A percentile compares a stretch with the other conserved stretches of the same genome.
phyloP scores from a whole-genome alignment of 1,140 invertebrate species.

The Tyrophagus putrescentiae region DNA sequence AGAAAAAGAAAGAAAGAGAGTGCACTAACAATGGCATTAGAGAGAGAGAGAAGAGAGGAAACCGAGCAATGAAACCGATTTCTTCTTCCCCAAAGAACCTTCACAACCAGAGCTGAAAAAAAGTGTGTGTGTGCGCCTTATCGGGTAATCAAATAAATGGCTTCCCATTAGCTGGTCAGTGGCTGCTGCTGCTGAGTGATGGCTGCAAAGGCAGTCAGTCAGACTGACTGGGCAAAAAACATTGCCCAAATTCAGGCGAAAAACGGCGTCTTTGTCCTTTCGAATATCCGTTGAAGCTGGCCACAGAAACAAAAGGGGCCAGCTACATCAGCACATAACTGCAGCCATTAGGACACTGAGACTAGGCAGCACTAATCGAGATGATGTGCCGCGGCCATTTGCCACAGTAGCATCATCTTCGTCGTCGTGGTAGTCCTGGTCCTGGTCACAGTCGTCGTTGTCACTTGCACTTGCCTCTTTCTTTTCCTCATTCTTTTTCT shows the following conservation, averaged over 20 bases:
- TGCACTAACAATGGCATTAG: neutral
- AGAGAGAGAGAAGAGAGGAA: neutral
- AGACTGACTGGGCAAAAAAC: neutral
- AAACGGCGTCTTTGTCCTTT: neutral
- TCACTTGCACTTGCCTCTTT: no score
- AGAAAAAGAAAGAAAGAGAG: no score
- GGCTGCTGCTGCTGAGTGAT: no score
- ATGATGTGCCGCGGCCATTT: no score
- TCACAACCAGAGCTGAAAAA: neutral
- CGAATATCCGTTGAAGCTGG: neutral
- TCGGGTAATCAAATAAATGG: conserved; percentile 11
- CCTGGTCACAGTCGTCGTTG: no score
- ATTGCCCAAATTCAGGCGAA: neutral
- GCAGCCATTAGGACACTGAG: no score
- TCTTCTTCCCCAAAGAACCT: neutral
- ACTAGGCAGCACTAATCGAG: no score
- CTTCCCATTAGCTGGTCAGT: neutral
- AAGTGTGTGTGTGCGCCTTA: neutral
- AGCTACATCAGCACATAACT: neutral
- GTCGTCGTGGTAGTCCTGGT: no score
- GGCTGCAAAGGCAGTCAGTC: no score
- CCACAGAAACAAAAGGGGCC: no score
- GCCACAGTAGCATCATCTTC: no score
- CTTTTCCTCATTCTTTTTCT: no score
- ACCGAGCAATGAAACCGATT: neutral